Conservation (phyloP, 2,113 vertebrate genomes). For the Microcebus tavaratra region DNA sequence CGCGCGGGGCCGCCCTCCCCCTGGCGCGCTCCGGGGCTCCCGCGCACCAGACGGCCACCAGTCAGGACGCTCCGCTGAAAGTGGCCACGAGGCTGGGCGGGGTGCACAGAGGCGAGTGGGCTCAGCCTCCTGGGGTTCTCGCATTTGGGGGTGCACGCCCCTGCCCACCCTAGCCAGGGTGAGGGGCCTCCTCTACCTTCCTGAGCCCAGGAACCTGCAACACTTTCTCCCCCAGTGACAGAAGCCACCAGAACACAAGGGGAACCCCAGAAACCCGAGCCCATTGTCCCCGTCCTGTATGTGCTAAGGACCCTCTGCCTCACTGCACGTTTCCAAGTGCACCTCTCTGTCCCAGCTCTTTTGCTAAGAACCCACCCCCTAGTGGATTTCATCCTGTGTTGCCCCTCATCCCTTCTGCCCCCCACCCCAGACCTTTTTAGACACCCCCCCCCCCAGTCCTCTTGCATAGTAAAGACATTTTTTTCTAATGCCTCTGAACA, state of each 20-base stretch:
- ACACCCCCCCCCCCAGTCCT: background rate
- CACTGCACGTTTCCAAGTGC: rapidly evolving
- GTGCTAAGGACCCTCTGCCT: background rate
- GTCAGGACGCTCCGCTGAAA: background rate
- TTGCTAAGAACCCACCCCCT: background rate
- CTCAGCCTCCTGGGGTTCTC: background rate
- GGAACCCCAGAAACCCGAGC: background rate
- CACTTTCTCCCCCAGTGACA: background rate
- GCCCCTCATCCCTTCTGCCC: background rate
- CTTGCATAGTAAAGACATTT: background rate
- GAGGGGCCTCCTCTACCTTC: too few species aligned
- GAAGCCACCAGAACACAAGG: background rate
- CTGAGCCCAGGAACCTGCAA: background rate
- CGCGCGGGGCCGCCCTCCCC: too few species aligned
- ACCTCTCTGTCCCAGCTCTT: background rate
- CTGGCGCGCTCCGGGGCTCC: background rate
- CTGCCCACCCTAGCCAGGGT: background rate
- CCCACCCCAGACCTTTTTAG: background rate
- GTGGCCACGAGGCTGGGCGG: background rate
- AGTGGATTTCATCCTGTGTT: background rate
- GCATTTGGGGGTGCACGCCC: background rate
- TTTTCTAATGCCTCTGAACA: background rate
- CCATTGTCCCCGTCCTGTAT: background rate
- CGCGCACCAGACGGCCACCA: background rate
- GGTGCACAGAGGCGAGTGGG: background rate